Conservation (phyloP, 2,113 vertebrate genomes). For the human region DNA sequence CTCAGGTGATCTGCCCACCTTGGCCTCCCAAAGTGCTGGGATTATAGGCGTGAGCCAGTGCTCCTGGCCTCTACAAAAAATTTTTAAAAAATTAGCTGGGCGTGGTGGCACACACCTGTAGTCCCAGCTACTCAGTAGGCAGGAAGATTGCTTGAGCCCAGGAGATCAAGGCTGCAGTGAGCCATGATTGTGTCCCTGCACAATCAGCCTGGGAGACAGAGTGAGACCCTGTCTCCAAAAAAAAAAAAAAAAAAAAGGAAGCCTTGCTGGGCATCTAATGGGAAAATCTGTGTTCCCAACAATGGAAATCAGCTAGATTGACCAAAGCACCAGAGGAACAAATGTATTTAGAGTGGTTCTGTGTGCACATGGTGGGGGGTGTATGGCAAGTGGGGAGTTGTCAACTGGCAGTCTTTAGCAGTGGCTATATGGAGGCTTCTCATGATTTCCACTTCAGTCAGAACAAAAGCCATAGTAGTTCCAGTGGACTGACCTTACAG, state of each 20-base stretch:
- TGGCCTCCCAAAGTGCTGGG: no score
- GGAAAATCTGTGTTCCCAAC: background rate
- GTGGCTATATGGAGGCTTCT: background rate
- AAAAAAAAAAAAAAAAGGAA: background rate
- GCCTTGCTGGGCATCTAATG: background rate
- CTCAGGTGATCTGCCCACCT: no score
- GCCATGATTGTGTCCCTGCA: background rate
- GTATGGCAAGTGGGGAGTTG: background rate
- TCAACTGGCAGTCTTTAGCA: background rate
- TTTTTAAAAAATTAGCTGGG: background rate
- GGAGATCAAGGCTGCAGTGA: background rate
- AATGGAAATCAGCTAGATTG: background rate
- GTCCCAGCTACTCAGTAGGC: background rate
- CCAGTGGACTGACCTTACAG: background rate
- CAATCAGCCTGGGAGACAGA: background rate
- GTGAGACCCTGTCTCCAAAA: background rate
- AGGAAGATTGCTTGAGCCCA: background rate
- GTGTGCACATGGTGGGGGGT: background rate
- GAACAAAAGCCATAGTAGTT: background rate
- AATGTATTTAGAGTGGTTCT: background rate
- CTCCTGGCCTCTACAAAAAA: no score
- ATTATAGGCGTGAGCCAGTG: no score
- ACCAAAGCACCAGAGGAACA: background rate
- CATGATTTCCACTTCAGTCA: background rate
- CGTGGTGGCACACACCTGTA: background rate